Percentiles rank a stretch among this genome's conserved stretches.
phyloP scores from a whole-genome alignment of 2,888 invertebrate genomes.

The Diarsia rubi region DNA sequence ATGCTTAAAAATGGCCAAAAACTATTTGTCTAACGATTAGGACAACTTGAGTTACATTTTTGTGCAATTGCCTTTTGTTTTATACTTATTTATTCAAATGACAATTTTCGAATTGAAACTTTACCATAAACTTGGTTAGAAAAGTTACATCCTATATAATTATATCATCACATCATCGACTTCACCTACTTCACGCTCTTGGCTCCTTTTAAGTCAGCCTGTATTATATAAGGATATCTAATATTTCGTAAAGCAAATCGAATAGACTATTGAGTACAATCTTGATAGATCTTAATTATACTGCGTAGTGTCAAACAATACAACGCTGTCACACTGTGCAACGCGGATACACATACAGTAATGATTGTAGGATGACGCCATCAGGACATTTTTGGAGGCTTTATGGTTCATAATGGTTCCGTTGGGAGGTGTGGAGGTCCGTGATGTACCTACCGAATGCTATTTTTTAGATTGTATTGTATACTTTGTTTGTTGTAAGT shows the following conservation, averaged over 20 bases:
- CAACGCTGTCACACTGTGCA: slow-evolving; percentile 64
- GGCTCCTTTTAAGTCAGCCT: too few relatives aligned
- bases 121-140: neutral
- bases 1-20: neutral
- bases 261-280: slow-evolving; percentile 7
- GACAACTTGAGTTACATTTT: neutral
- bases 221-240: neutral
- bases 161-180: too few relatives aligned
- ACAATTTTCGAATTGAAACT: neutral
- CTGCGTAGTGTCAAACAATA: slow-evolving; percentile 57
- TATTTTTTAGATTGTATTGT: neutral
- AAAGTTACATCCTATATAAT: neutral
- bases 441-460: neutral
- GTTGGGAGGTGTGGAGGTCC: neutral
- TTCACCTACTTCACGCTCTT: too few relatives aligned
- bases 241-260: slow-evolving; percentile 4
- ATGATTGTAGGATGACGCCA: slow-evolving; percentile 68
- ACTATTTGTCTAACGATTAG: neutral
- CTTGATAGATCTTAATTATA: slow-evolving; percentile 12
- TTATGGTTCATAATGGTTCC: slow-evolving; percentile 24
- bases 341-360: slow-evolving; percentile 47
- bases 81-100: too few relatives aligned
- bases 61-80: neutral
- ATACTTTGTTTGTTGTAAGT: neutral
- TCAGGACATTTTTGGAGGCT: slow-evolving; percentile 70